Percentiles rank a stretch among this genome's conserved stretches.
phyloP scores from a whole-genome alignment of 2,888 invertebrate species.

The Limnephilus lunatus region DNA sequence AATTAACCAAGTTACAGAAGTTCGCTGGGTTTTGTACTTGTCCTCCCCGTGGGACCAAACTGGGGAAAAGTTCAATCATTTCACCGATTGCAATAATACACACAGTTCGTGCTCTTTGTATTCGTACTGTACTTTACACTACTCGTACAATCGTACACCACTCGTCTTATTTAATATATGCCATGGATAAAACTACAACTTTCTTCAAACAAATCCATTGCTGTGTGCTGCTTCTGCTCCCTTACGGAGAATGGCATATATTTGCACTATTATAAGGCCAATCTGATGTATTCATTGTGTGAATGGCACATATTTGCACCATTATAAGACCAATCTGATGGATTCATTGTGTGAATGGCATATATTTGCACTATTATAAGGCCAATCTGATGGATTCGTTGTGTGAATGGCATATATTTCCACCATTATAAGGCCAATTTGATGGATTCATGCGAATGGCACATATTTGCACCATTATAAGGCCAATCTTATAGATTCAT shows the following conservation, averaged over 20 bases:
- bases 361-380: too few species aligned
- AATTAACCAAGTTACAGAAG: slow-evolving; percentile 41
- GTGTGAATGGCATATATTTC: too few species aligned
- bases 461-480: too few species aligned
- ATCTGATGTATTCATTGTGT: not conserved
- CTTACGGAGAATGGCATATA: not conserved
- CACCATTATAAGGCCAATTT: too few species aligned
- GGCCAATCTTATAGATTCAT: too few species aligned
- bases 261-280: not conserved
- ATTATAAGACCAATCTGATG: not conserved
- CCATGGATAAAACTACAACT: not conserved
- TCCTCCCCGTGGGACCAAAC: not conserved
- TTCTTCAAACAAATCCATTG: not conserved
- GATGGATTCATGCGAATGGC: too few species aligned
- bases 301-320: not conserved
- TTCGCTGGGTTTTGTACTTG: slow-evolving; percentile 14
- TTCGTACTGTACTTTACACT: not conserved
- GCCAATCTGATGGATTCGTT: too few species aligned
- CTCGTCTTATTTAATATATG: not conserved
- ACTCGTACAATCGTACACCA: not conserved
- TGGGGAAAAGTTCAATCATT: slow-evolving; percentile 23
- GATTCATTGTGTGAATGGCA: not conserved
- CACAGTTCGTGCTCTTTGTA: not conserved
- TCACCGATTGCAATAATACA: slow-evolving; percentile 20
- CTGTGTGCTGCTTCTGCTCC: not conserved